phyloP scores from a whole-genome alignment of 2,888 invertebrate genomes.

The Torymus auratus region DNA sequence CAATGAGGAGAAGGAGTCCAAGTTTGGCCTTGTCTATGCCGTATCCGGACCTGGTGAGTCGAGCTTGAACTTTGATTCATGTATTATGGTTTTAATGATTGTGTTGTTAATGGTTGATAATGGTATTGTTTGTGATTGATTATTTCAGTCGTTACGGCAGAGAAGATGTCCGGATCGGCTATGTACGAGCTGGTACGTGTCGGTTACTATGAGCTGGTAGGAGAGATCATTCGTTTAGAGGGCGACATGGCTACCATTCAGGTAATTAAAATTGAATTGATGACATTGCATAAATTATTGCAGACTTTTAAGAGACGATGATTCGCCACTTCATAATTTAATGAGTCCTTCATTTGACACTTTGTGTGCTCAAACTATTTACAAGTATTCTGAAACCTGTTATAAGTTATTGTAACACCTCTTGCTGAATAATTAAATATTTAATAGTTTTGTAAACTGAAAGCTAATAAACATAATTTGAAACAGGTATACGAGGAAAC shows the following conservation, averaged over 20 bases:
- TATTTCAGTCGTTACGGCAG: constrained; percentile 96
- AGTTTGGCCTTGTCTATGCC: constrained; percentile 96
- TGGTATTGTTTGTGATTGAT: neutral
- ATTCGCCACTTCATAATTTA: too few species aligned
- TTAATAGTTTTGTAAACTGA: neutral
- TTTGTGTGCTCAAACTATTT: too few species aligned
- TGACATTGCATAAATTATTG: constrained; percentile 58
- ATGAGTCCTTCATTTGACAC: too few species aligned
- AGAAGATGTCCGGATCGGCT: constrained; percentile 99
- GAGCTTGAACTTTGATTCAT: constrained; percentile 11
- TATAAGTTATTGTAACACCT: too few species aligned
- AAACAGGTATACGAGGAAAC: constrained; percentile 92
- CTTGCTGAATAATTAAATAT: neutral
- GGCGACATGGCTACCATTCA: constrained; percentile 99
- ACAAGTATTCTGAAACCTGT: too few species aligned
- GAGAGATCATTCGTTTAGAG: constrained; percentile 99
- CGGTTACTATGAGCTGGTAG: constrained; percentile 98
- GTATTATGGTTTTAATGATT: constrained; percentile 16
- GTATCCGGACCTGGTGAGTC: constrained; percentile 97
- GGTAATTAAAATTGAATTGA: constrained; percentile 80
- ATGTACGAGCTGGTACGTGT: constrained; percentile 99
- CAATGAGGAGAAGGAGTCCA: constrained; percentile 91
- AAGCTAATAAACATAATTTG: too few species aligned
- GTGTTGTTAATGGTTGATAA: neutral
- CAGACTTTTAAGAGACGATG: too few species aligned